Conservation (phyloP, 2,888 invertebrate species). For the Hyposoter didymator region DNA sequence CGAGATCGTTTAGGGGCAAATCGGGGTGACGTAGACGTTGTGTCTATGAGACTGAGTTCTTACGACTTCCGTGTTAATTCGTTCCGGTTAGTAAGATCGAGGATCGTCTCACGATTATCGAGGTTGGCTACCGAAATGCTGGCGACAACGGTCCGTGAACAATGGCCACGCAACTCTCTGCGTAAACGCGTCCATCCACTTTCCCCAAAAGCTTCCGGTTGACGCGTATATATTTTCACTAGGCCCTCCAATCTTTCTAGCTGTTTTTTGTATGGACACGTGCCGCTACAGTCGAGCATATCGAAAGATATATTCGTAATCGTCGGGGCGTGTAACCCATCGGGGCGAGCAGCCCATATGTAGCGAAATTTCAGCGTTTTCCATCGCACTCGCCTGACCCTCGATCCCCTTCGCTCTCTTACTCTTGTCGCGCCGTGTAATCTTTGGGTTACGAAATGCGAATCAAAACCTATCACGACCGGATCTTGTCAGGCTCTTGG, state of each 20-base stretch:
- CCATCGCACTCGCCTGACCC: conserved; percentile 53
- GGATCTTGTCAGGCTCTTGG: conserved; percentile 42
- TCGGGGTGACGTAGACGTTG: conserved; percentile 4
- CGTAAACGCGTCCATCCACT: conserved; percentile 40
- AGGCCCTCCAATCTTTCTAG: conserved; percentile 5
- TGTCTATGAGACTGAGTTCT: conserved; percentile 24
- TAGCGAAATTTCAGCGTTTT: conserved; percentile 46
- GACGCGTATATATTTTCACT: conserved; percentile 12
- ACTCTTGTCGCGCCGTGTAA: conserved; percentile 65
- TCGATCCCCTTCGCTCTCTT: conserved; percentile 67
- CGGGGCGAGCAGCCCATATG: conserved; percentile 29
- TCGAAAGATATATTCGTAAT: conserved; percentile 59
- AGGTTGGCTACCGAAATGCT: not conserved
- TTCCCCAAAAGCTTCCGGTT: conserved; percentile 53
- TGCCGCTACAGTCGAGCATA: conserved; percentile 52
- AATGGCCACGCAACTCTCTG: conserved; percentile 30
- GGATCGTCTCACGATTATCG: conserved; percentile 2
- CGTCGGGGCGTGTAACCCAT: conserved; percentile 65
- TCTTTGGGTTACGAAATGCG: conserved; percentile 26
- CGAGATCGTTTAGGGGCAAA: conserved; percentile 30
- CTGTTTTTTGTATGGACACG: conserved; percentile 37
- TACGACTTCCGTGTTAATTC: conserved; percentile 60
- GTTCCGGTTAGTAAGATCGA: conserved; percentile 44
- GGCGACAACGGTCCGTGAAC: conserved; percentile 20
- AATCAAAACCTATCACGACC: conserved; percentile 36